Evolutionary conservation across 2,888 invertebrate genomes (phyloP).

Genomic region (Pseudanteris insignis): DNA sequence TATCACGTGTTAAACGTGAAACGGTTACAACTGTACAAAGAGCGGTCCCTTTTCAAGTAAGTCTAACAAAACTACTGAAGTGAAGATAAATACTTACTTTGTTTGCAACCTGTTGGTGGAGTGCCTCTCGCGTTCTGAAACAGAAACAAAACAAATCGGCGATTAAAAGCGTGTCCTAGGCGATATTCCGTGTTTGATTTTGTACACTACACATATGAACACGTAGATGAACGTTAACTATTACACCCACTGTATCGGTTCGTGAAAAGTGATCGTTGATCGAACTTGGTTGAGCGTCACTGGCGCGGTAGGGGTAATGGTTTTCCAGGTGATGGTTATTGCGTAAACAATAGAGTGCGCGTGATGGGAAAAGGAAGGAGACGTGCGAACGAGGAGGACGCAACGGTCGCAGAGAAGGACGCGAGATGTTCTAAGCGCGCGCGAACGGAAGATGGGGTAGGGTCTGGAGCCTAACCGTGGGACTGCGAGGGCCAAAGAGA

Average conservation of each 20-base stretch:
- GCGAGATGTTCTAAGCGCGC: constrained; percentile 12
- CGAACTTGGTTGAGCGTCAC: constrained; percentile 22
- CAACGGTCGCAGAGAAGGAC: constrained; percentile 24
- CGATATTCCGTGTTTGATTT: too few relatives aligned
- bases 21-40: too few relatives aligned
- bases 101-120: constrained; percentile 65
- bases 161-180: too few relatives aligned
- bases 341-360: constrained; percentile 66
- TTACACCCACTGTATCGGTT: too few relatives aligned
- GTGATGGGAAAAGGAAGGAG: constrained; percentile 49
- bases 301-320: constrained; percentile 37
- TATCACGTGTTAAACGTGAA: too few relatives aligned
- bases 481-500: too few relatives aligned
- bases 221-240: too few relatives aligned
- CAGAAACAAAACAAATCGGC: constrained; percentile 37
- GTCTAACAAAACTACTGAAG: too few relatives aligned
- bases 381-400: constrained; percentile 16
- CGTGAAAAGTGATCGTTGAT: too few relatives aligned
- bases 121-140: constrained; percentile 70
- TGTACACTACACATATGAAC: too few relatives aligned
- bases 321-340: constrained; percentile 52
- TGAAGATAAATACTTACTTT: constrained; percentile 66
- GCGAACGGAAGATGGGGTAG: constrained; percentile 13
- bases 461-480: constrained; percentile 15
- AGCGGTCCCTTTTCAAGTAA: too few relatives aligned